These are phyloP conservation scores for Drosophila koepferae DNA, from an alignment of 2,888 invertebrate species.

Conservation along the genomic window DNA sequence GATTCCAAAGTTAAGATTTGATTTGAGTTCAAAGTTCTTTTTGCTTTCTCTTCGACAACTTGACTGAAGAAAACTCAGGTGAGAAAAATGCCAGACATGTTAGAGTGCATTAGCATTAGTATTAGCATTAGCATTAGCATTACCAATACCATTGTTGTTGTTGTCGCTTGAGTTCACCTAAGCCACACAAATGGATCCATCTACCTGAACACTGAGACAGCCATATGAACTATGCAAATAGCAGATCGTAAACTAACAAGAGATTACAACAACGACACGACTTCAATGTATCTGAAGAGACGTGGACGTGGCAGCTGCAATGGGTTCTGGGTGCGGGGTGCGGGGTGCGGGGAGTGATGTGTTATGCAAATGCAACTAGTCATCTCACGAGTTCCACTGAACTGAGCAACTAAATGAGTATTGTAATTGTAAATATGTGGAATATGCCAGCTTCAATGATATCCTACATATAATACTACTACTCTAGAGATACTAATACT, in stretches of 20 bases:
- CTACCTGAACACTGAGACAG: conserved; percentile 12
- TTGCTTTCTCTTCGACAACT: conserved; percentile 18
- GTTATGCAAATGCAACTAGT: neutral
- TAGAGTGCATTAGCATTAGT: conserved; percentile 20
- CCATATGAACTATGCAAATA: conserved; percentile 62
- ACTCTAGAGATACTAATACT: too few relatives aligned
- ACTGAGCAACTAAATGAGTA: conserved; percentile 1
- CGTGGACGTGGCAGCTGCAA: too few relatives aligned
- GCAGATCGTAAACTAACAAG: conserved; percentile 58
- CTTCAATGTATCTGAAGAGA: conserved; percentile 14
- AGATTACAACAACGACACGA: conserved; percentile 33
- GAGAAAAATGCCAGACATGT: neutral
- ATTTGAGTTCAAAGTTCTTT: conserved; percentile 17
- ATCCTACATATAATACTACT: neutral
- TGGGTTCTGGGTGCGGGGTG: too few relatives aligned
- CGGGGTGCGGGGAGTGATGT: neutral
- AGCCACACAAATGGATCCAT: conserved; percentile 18
- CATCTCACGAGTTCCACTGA: conserved; percentile 4
- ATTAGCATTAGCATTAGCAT: conserved; percentile 1
- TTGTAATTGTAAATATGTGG: neutral
- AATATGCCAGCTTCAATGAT: neutral
- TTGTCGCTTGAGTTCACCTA: conserved; percentile 10
- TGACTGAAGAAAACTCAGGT: neutral
- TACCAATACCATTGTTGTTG: conserved; percentile 9
- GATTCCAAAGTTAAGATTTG: neutral